Base-by-base conservation (phyloP, 1,140 invertebrate genomes). In the Drosophila ogumai region DNA sequence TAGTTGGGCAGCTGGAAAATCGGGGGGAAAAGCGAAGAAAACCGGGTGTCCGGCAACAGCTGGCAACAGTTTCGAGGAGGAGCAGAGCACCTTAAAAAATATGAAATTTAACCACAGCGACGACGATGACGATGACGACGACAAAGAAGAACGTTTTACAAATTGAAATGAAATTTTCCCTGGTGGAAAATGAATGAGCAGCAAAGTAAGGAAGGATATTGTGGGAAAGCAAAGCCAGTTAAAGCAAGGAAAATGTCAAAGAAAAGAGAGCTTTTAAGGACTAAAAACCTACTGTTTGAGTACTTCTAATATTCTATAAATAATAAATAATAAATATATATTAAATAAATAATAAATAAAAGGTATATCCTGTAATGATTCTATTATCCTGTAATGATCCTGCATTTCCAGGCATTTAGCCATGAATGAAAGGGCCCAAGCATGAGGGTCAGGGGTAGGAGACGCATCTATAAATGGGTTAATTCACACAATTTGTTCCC, bases 121-220 rank as follows among this genome's bases (percentile, higher is more conserved):
- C 54, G 55, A 47, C 50, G 19, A 52, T 32, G 19, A 6, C 31
- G 34, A 63, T 4, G 52, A 22, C 6, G 41, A 44, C 19, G 56
- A 59, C 69, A 77, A 77, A 76, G 73, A 54, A 75, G 67, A 87
- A 64, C 71, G 79, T 76, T 87, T 87, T 68, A 87, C 71, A 87
- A 87, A 87, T 87, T 87, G 75, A 82, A 87, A 87, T 72, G 79
- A 79, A 68, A 82, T 81, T 79, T 81, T 86, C 34, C 38, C 61
- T 67, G n/a, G 52, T 28, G 50, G 75, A 87, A 87, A 82, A 81
- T 79, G 82, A 71, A 79, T 75, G 64, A 78, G 76, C 65, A 57
- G 28, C 40, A 43, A 43, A 52, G 43, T 38, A 17, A 12, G 13
- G 22, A 47, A 47, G 13, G 22, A 15, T 46, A 19, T 22, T 46